Conservation (phyloP, 2,113 vertebrate species). For the Eublepharis macularius region DNA sequence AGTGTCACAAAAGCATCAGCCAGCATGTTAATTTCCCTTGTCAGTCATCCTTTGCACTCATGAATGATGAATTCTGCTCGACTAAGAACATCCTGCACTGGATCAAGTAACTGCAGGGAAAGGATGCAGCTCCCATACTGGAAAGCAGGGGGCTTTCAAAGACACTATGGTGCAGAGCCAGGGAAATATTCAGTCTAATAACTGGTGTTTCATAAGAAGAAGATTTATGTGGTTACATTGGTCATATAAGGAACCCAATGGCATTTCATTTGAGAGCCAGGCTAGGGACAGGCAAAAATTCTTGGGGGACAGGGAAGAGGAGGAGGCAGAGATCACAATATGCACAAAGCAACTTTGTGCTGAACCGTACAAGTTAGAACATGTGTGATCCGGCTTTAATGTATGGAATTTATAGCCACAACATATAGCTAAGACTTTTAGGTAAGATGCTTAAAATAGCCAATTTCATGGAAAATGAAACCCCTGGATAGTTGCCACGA, state of each 20-base stretch:
- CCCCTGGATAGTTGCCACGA: too few species aligned
- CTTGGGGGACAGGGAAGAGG: too few species aligned
- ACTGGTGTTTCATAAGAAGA: neutral
- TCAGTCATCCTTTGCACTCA: slow-evolving; percentile 24
- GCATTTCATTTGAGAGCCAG: neutral
- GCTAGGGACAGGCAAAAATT: too few species aligned
- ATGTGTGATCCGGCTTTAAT: neutral
- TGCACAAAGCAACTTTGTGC: neutral
- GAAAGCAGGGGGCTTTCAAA: slow-evolving; percentile 22
- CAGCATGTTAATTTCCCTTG: slow-evolving; percentile 5
- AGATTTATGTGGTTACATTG: neutral
- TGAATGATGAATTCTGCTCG: neutral
- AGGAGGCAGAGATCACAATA: too few species aligned
- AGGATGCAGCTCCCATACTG: neutral
- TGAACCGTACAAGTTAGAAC: neutral
- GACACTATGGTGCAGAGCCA: fast-evolving
- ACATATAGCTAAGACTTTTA: too few species aligned
- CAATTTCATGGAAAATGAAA: too few species aligned
- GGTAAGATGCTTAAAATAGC: too few species aligned
- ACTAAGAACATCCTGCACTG: neutral
- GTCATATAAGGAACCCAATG: neutral
- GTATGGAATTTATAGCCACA: too few species aligned
- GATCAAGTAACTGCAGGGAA: neutral
- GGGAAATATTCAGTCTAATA: neutral
- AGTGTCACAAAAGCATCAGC: neutral